phyloP scores from a whole-genome alignment of 2,113 vertebrate species.

The Pangasianodon gigas region DNA sequence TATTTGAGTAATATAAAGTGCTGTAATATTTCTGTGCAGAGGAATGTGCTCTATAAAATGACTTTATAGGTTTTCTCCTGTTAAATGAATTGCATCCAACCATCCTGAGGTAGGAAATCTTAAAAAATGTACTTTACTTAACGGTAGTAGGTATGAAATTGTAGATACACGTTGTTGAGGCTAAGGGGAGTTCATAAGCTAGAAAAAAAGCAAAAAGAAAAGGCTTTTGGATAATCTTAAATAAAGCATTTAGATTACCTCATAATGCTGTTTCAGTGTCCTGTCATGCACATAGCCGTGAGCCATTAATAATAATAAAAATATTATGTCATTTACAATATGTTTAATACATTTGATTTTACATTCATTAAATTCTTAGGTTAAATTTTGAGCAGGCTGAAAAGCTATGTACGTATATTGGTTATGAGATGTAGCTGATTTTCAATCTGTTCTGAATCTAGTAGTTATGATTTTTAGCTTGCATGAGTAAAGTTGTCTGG shows the following conservation, averaged over 20 bases:
- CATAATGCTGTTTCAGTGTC: background rate
- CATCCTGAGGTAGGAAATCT: background rate
- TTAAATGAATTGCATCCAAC: conserved; percentile 2
- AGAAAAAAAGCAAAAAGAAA: background rate
- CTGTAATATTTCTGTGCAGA: conserved; percentile 3
- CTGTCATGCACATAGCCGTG: background rate
- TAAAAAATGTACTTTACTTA: background rate
- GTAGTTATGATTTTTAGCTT: background rate
- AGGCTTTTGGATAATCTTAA: background rate
- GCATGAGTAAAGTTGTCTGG: background rate
- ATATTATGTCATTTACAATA: background rate
- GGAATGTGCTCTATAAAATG: background rate
- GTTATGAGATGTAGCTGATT: background rate
- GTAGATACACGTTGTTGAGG: background rate
- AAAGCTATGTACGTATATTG: background rate
- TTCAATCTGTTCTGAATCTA: background rate
- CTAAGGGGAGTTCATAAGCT: background rate
- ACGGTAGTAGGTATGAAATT: background rate
- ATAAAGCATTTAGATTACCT: background rate
- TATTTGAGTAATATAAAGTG: conserved; percentile 17
- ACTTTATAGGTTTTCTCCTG: background rate
- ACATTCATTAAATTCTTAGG: background rate
- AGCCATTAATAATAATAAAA: background rate
- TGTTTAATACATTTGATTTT: background rate
- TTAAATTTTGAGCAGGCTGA: background rate